Base-by-base conservation (phyloP, 2,888 invertebrate species). In the Hypselothyrea guttata region DNA sequence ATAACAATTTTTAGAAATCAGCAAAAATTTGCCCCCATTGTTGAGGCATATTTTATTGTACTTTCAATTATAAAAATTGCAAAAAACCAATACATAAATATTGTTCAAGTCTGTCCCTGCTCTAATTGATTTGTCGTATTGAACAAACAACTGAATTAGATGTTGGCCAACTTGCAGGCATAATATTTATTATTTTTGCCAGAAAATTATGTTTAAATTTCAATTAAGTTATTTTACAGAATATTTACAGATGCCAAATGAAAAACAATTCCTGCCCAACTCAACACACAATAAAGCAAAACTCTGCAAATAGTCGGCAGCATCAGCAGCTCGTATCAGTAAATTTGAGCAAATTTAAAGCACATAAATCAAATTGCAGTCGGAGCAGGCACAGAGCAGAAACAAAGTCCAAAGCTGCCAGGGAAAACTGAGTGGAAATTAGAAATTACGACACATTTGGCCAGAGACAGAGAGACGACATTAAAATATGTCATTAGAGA, bases 381-480 rank as follows among this genome's bases (percentile, higher is more conserved):
- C 46, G 38, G 22, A 33, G 5, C 22, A 22, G 9, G 18, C 47
- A 48, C 34, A 54, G 40, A 51, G 15, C 44, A 48, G 54, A 53
- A 37, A 18, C 54, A 52, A 60, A 41, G 37, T 41, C 30, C 22
- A 8, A 37, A 56, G 55, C 55, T 60, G n/a, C n/a, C n/a, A n/a
- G 27, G 18, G 28, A 41, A 33, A 37, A 27, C 8, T 8, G 15
- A 54, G 61, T 70, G 67, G 60, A 64, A 84, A 74, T 78, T 84
- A 49, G 65, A 84, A 84, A 82, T 84, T 84, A 82, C 78, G 84
- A 77, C 75, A 84, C 72, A 75, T 68, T 75, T 58, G 42, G 34
- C 46, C 48, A 73, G 56, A 67, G 44, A 61, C 45, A 45, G 44
- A 61, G 48, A 45, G 53, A 49, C 59, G 63, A 75, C 84, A 84